A percentile compares a stretch with the other conserved stretches of the same genome.
phyloP scores from a whole-genome alignment of 2,888 invertebrate genomes.

The Falcaria lacertinaria region DNA sequence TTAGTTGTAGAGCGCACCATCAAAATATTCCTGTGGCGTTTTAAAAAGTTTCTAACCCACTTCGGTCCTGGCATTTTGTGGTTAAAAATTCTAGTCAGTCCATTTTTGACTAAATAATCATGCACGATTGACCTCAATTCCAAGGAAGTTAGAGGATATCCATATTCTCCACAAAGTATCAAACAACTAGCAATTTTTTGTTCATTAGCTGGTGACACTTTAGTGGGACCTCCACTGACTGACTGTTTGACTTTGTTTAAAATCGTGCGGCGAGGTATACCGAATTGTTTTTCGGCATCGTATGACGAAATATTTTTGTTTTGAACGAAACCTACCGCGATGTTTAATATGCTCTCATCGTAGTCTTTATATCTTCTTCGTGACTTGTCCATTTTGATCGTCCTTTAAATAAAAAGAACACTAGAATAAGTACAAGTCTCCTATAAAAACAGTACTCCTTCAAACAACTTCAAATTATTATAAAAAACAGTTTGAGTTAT shows the following conservation, averaged over 20 bases:
- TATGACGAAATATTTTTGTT: constrained; percentile 9
- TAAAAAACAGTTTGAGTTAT: constrained; percentile 1
- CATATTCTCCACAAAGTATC: constrained; percentile 10
- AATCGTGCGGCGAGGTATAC: constrained; percentile 15
- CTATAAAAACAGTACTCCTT: not conserved
- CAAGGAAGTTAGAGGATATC: constrained; percentile 10
- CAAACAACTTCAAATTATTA: not conserved
- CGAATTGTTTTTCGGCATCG: constrained; percentile 14
- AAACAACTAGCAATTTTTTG: constrained; percentile 10
- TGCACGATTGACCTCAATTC: constrained; percentile 10
- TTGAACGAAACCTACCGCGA: constrained; percentile 7
- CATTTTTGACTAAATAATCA: constrained; percentile 15
- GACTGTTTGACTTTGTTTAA: constrained; percentile 18
- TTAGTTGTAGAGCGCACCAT: constrained; percentile 13
- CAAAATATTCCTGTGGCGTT: constrained; percentile 9
- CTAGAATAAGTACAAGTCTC: constrained; percentile 1
- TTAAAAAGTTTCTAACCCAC: constrained; percentile 13
- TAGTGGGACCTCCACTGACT: constrained; percentile 8
- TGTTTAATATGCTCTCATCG: constrained; percentile 5
- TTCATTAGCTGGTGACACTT: constrained; percentile 1
- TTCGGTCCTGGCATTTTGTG: constrained; percentile 13
- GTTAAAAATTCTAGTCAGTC: constrained; percentile 9
- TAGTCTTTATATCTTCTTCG: constrained; percentile 11
- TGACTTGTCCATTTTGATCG: constrained; percentile 7
- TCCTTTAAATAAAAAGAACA: constrained; percentile 6